Evolutionary conservation across 2,888 invertebrate genomes (phyloP).

Genomic region (Callyntrura sp.): DNA sequence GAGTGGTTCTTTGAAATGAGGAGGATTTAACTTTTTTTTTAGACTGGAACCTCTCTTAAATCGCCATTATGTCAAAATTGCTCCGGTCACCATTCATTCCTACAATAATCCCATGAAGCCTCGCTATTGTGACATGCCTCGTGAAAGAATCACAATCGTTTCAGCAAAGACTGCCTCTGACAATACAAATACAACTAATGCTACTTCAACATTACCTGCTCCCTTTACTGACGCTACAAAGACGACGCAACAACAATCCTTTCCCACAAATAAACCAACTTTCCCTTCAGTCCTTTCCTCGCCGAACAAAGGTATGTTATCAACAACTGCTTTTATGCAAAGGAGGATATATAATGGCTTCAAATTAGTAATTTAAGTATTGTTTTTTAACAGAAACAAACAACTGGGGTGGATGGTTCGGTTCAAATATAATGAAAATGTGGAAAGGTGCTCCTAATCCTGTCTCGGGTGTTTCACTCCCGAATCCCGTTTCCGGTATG

Average conservation of each 20-base stretch:
- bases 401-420: conserved; percentile 66
- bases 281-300: conserved; percentile 54
- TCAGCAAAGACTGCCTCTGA: conserved; percentile 70
- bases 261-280: conserved; percentile 67
- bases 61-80: conserved; percentile 87
- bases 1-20: background rate
- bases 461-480: conserved; percentile 32
- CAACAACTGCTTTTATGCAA: no score
- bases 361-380: no score
- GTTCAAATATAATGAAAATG: conserved; percentile 73
- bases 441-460: conserved; percentile 72
- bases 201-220: conserved; percentile 63
- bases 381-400: conserved; percentile 49
- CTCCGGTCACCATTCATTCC: conserved; percentile 88
- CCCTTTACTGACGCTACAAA: conserved; percentile 57
- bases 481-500: conserved; percentile 5
- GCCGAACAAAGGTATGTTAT: conserved; percentile 56
- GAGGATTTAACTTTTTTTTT: background rate
- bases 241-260: conserved; percentile 37
- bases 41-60: conserved; percentile 89
- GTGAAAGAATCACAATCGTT: conserved; percentile 84
- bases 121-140: conserved; percentile 86
- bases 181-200: conserved; percentile 58
- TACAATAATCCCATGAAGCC: conserved; percentile 86
- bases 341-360: no score